phyloP scores from a whole-genome alignment of 2,888 invertebrate species.

The Lochmaea crataegi region DNA sequence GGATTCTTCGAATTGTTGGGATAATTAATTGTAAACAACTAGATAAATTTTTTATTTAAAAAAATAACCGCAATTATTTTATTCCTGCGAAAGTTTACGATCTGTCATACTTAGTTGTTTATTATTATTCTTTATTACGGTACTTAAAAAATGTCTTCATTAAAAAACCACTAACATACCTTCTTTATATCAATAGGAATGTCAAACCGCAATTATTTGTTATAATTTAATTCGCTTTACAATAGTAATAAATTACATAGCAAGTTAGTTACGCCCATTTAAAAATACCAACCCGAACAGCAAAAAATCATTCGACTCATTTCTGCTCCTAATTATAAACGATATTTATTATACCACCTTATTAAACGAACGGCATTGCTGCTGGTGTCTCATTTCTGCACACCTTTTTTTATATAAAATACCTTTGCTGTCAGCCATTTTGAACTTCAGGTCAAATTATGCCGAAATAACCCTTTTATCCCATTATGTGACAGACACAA shows the following conservation, averaged over 20 bases:
- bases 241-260: conserved; percentile 22
- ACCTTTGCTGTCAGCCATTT: conserved; percentile 47
- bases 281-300: conserved; percentile 9
- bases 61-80: not conserved
- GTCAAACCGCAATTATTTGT: conserved; percentile 17
- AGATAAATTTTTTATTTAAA: not conserved
- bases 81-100: not conserved
- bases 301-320: conserved; percentile 17
- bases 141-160: not conserved
- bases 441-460: conserved; percentile 43
- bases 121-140: not conserved
- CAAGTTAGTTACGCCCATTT: conserved; percentile 27
- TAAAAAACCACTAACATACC: conserved; percentile 6
- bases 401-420: conserved; percentile 47
- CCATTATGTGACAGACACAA: not conserved
- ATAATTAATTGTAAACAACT: too few relatives aligned
- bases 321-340: conserved; percentile 26
- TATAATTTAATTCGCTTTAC: conserved; percentile 23
- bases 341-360: conserved; percentile 33
- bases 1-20: too few relatives aligned
- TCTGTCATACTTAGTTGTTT: not conserved
- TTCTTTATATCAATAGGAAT: conserved; percentile 7
- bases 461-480: conserved; percentile 5
- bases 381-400: conserved; percentile 41
- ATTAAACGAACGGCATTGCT: conserved; percentile 34